Conservation (phyloP, 2,888 invertebrate species). For the Phengaris arion region DNA sequence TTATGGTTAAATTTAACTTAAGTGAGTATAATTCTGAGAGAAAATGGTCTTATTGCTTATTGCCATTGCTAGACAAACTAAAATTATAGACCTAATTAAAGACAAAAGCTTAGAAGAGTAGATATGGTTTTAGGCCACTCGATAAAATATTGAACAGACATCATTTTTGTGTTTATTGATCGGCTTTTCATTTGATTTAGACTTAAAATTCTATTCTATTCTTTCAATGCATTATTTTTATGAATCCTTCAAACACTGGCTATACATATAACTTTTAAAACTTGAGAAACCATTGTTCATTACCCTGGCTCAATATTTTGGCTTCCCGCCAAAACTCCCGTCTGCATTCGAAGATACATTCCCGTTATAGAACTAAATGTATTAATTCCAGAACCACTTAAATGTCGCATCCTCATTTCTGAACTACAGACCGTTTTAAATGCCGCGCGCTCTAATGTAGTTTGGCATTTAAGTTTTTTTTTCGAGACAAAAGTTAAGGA, state of each 20-base stretch:
- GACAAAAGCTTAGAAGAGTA: too few species aligned
- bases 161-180: neutral
- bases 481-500: neutral
- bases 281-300: conserved; percentile 22
- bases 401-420: conserved; percentile 30
- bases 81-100: too few species aligned
- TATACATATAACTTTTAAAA: conserved; percentile 26
- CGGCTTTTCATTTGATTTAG: neutral
- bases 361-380: conserved; percentile 59
- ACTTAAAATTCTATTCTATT: too few species aligned
- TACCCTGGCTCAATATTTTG: conserved; percentile 25
- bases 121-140: too few species aligned
- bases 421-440: neutral
- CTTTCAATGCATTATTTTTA: neutral
- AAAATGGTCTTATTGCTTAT: too few species aligned
- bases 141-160: too few species aligned
- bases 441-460: conserved; percentile 4
- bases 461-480: neutral
- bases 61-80: too few species aligned
- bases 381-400: conserved; percentile 27
- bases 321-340: conserved; percentile 27
- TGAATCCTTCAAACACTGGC: neutral
- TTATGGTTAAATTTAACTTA: too few species aligned
- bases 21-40: too few species aligned
- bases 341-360: conserved; percentile 46